Conservation (phyloP, 2,888 invertebrate species). For the Drosophila neonasuta region DNA sequence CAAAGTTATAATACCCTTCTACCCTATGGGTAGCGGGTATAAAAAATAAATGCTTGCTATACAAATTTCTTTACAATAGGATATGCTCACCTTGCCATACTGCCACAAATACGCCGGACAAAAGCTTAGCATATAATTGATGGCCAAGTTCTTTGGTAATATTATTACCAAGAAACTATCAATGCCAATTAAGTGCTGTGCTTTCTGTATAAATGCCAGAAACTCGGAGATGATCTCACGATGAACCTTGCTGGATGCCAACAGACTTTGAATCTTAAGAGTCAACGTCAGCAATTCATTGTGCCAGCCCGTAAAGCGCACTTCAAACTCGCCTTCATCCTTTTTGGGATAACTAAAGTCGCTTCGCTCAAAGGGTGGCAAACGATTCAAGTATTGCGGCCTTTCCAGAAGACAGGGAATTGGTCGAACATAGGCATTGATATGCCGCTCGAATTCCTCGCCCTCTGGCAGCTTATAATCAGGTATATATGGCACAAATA, state of each 20-base stretch:
- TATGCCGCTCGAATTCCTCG: conserved; percentile 68
- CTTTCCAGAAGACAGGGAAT: conserved; percentile 79
- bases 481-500: conserved; percentile 79
- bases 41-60: not conserved
- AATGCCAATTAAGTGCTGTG: conserved; percentile 84
- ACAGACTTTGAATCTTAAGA: conserved; percentile 81
- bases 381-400: conserved; percentile 79
- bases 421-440: conserved; percentile 75
- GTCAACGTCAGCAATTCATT: conserved; percentile 78
- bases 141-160: conserved; percentile 83
- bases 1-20: too few relatives aligned
- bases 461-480: conserved; percentile 75
- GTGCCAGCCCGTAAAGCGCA: conserved; percentile 79
- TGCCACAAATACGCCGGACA: conserved; percentile 86
- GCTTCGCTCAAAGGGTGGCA: conserved; percentile 78
- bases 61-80: not conserved
- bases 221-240: conserved; percentile 84
- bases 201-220: conserved; percentile 84
- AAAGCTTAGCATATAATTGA: conserved; percentile 84
- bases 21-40: too few relatives aligned
- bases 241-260: conserved; percentile 84
- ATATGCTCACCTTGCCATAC: conserved; percentile 85
- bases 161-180: conserved; percentile 83
- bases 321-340: conserved; percentile 78
- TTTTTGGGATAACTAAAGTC: conserved; percentile 79